Evolutionary conservation across 2,113 vertebrate species (phyloP), one percentile per base, ranked within the genome.

Genomic region (Eurystomus gularis): DNA sequence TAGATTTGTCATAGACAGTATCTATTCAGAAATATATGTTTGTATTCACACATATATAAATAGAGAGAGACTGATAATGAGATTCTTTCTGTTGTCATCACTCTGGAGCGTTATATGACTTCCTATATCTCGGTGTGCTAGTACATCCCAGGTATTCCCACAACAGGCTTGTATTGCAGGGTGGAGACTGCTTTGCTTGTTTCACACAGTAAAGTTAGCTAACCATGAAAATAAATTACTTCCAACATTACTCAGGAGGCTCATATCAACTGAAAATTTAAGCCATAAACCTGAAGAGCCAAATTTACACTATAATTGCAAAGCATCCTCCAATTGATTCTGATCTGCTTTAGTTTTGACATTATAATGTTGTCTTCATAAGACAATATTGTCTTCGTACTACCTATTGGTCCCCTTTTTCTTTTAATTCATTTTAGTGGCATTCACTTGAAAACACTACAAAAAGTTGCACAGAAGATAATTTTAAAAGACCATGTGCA

Each of bases 381-480:
- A 82, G 11, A 49, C 25, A 68, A 29, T 71, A 79, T 71, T 93
- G 69, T 78, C 35, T 88, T 94, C 84, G 39, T 76, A 69, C 60
- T n/a, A 87, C 33, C 69, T 96, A 62, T 90, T 84, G 48, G 86
- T 94, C 65, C 60, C 72, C 46, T 87, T 82, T 37, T 62, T 86
- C 44, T 94, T 96, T 82, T 79, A 84, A 62, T 65, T 93, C 28
- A 54, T 85, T 96, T 94, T 82, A 82, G 73, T 73, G 42, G 25
- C 61, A 24, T 71, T 96, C 28, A 42, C 84, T 58, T 89, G 73
- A 82, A 90, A 93, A 81, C 44, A 69, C 23, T 54, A 61, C 33
- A 82, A 93, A 37, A 93, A 94, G 57, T 65, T 89, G 46, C 3
- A 3, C 29, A 57, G 39, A 78, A 88, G 52, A 85, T 69, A 2